Evolutionary conservation across 2,113 vertebrate species (phyloP), one percentile per base, ranked within the genome.

Genomic region (Tetrao urogallus): DNA sequence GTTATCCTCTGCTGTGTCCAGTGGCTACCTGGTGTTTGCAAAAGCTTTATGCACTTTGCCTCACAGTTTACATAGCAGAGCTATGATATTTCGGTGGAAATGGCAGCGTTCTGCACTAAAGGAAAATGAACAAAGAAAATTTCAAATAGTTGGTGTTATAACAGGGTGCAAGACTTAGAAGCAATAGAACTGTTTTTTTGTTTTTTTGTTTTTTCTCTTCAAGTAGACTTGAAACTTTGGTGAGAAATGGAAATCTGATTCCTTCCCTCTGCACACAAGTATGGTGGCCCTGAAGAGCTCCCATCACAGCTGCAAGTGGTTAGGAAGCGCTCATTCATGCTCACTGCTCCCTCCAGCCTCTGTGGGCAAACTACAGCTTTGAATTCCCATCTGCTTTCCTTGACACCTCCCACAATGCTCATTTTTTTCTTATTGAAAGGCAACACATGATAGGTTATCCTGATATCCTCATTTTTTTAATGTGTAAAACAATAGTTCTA

Each of bases 381-480:
- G 38, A 79, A 73, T 80, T 87, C 20, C 47, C 32, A 60, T 58
- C 36, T 75, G 25, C 13, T 72, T 89, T 48, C 43, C 24, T 27
- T 48, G 72, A 82, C 10, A 36, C 45, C 21, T 82, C 78, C 67
- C 48, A 60, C 10, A 63, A 36, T 0, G 1, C 54, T 3, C 36
- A 5, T 73, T 11, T 52, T 83, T 48, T 61, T 92, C 64, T 64
- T 66, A 48, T 4, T 76, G 85, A 73, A 70, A 89, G 40, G 12
- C 19, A 20, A 64, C 72, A 54, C 13, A 9, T 19, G 27, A 60
- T 30, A 21, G 16, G 24, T 58, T 86, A 58, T 74, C 13, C 42
- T 50, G 36, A 66, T 80, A 66, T 7, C 8, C 22, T 85, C 7
- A n/a, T 86, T 82, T 93, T 93, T 94, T 91, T 89, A 54, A 12